These are phyloP conservation scores for Gymnopithys bicolor DNA, from an alignment of 2,797 vertebrate genomes.

Conservation along the genomic window DNA sequence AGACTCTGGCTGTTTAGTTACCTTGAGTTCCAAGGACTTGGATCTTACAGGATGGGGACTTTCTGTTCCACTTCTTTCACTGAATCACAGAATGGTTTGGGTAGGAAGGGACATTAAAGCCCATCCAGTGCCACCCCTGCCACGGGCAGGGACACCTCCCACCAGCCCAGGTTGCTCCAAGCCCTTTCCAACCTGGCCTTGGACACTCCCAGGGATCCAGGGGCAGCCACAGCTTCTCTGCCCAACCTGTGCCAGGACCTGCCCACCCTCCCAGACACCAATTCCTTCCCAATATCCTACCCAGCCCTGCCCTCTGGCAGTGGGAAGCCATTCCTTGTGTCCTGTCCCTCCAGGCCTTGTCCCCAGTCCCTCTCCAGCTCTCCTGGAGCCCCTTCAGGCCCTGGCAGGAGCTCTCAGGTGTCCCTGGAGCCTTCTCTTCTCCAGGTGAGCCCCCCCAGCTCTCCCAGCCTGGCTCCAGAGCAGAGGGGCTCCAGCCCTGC, in stretches of 20 bases:
- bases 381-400: not conserved
- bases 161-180: rapidly evolving
- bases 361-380: not conserved
- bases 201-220: not conserved
- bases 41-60: rapidly evolving
- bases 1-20: too few relatives aligned
- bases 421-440: not conserved
- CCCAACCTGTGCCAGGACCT: too few relatives aligned
- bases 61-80: not conserved
- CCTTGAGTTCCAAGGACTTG: rapidly evolving
- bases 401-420: not conserved
- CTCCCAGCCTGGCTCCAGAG: not conserved
- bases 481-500: not conserved
- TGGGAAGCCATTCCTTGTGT: not conserved
- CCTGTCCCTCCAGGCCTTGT: not conserved
- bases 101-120: not conserved
- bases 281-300: too few relatives aligned
- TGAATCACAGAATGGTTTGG: rapidly evolving
- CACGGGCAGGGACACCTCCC: not conserved
- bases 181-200: not conserved
- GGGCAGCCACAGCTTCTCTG: too few relatives aligned
- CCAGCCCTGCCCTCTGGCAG: not conserved
- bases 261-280: too few relatives aligned
- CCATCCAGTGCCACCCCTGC: not conserved
- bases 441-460: not conserved